phyloP scores from a whole-genome alignment of 2,888 invertebrate species.

The Drosophila neonasuta region DNA sequence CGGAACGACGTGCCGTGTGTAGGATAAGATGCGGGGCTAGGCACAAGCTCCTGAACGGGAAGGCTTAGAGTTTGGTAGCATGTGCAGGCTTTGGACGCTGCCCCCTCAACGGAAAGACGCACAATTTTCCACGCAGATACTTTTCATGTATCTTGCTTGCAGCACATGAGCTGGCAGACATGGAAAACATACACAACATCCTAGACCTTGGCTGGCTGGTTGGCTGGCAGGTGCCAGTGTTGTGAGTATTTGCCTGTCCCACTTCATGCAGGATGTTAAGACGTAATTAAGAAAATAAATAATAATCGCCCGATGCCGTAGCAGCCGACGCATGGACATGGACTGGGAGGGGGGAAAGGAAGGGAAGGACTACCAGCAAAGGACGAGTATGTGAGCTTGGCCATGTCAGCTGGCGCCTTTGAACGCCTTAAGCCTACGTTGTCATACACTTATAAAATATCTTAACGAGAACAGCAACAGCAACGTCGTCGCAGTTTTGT shows the following conservation, averaged over 20 bases:
- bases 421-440: conserved; percentile 67
- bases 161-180: conserved; percentile 61
- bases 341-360: neutral
- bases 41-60: conserved; percentile 31
- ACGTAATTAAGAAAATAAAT: conserved; percentile 80
- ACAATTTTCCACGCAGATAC: conserved; percentile 66
- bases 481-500: conserved; percentile 3
- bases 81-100: conserved; percentile 55
- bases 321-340: conserved; percentile 30
- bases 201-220: conserved; percentile 30
- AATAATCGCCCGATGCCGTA: conserved; percentile 75
- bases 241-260: conserved; percentile 42
- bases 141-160: conserved; percentile 44
- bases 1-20: conserved; percentile 26
- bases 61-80: conserved; percentile 74
- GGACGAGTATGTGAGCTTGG: conserved; percentile 33
- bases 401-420: conserved; percentile 55
- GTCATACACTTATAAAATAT: conserved; percentile 74
- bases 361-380: neutral
- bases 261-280: conserved; percentile 66
- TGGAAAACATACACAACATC: conserved; percentile 13
- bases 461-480: conserved; percentile 50
- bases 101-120: conserved; percentile 35
- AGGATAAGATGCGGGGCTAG: conserved; percentile 63
- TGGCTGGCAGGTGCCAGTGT: conserved; percentile 53